Base-by-base conservation (phyloP, 2,113 vertebrate species). In the Coreoperca whiteheadi region DNA sequence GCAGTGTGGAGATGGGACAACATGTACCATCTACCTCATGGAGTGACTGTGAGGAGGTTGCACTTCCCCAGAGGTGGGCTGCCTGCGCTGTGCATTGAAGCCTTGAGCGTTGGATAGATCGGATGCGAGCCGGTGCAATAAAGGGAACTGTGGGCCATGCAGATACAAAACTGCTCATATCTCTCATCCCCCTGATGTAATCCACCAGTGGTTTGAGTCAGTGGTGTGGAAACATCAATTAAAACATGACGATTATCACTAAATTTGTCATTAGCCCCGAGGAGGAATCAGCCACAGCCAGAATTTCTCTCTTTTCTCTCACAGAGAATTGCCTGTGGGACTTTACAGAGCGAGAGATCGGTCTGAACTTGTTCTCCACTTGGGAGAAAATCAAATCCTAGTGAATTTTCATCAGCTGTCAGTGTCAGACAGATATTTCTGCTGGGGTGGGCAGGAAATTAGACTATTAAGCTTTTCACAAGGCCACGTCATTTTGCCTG, bases 381-480 rank as follows among this genome's bases (percentile, higher is more conserved):
- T 83, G 93, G 92, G 92, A 97, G 94, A 93, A 95, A 96, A 97
- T 97, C 95, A 96, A 95, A 96, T 95, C 92, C 89, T 89, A 56
- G 77, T 95, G 94, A 95, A 95, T 97, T 97, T 97, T 96, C 96
- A 95, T 98, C 97, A 96, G 83, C 96, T 97, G 96, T 97, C 96
- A 96, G 96, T 91, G 93, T 94, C 91, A 89, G 95, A 96, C 88
- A 95, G 94, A 94, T 96, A 95, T 95, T 96, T 97, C 93, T 96
- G 94, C 94, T 89, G 94, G 96, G 92, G 94, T 74, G 89, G 94
- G 95, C 95, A 97, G 97, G 97, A 98, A 98, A 97, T 98, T 93
- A 97, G 96, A 95, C 96, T 97, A 97, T 98, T 97, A 97, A 97
- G 94, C 93, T 96, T 96, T 94, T 96, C 95, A 86, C 86, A 94